A percentile compares a stretch with the other conserved stretches of the same genome.
Evolutionary conservation across 2,113 vertebrate species (phyloP).

Genomic region (Corythaixoides concolor): DNA sequence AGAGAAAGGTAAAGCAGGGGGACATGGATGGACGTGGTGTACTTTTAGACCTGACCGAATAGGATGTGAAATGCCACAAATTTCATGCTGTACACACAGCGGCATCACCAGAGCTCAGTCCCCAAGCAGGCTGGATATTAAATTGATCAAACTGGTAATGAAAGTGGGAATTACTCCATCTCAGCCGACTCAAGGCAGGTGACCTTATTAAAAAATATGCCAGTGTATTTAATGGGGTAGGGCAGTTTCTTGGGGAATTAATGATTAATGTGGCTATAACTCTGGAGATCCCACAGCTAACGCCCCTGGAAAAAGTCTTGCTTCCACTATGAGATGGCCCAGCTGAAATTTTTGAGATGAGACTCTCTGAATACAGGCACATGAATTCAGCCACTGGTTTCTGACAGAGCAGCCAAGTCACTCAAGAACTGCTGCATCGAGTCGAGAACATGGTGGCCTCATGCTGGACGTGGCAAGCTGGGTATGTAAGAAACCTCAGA

Average conservation of each 20-base stretch:
- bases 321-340: slow-evolving; percentile 10
- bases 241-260: slow-evolving; percentile 66
- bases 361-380: background rate
- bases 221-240: slow-evolving; percentile 69
- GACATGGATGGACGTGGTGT: rapidly evolving
- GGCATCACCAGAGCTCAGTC: slow-evolving; percentile 9
- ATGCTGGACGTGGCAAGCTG: background rate
- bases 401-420: background rate
- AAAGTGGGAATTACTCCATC: slow-evolving; percentile 68
- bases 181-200: slow-evolving; percentile 62
- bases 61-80: background rate
- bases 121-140: slow-evolving; percentile 60
- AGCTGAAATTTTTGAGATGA: slow-evolving; percentile 14
- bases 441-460: background rate
- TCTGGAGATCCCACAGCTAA: slow-evolving; percentile 46
- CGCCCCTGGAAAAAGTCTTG: slow-evolving; percentile 48
- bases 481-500: background rate
- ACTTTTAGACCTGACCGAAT: background rate
- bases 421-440: background rate
- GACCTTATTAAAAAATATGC: slow-evolving; percentile 73
- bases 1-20: background rate
- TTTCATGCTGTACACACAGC: slow-evolving; percentile 32
- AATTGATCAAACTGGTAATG: slow-evolving; percentile 70
- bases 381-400: background rate
- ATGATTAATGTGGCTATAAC: slow-evolving; percentile 65